A percentile compares a stretch with the other conserved stretches of the same genome.
These are phyloP conservation scores for Leptocoma aspasia DNA, from an alignment of 2,113 vertebrate species.

Conservation along the genomic window DNA sequence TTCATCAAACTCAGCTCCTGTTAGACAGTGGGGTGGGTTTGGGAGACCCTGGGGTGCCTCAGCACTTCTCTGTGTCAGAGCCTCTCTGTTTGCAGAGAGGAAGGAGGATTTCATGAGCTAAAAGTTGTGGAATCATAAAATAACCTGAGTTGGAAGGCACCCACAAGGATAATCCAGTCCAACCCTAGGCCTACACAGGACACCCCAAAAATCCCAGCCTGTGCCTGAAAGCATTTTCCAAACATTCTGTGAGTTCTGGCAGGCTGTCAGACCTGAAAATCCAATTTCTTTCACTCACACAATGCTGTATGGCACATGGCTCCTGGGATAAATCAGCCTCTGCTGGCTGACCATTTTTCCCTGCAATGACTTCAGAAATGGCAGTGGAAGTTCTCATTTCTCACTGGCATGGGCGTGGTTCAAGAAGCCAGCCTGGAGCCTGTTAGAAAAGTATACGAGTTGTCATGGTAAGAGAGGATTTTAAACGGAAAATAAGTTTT, in stretches of 20 bases:
- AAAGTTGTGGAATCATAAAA: background rate
- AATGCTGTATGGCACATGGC: fast-evolving
- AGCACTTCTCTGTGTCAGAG: background rate
- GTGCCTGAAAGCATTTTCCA: background rate
- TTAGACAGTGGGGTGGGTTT: background rate
- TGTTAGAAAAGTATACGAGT: background rate
- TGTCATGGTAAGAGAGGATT: background rate
- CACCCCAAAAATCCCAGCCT: background rate
- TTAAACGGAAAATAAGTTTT: background rate
- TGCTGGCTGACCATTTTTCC: background rate
- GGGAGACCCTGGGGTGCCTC: background rate
- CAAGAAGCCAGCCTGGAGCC: background rate
- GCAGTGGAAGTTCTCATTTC: background rate
- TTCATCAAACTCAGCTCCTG: background rate
- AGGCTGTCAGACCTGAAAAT: background rate
- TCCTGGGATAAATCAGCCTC: background rate
- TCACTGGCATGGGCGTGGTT: background rate
- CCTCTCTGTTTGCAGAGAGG: background rate
- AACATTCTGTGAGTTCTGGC: background rate
- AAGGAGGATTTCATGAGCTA: background rate
- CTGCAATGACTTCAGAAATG: background rate
- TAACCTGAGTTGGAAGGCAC: background rate
- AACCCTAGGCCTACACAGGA: background rate
- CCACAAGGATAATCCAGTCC: background rate
- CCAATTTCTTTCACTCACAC: background rate